Conservation (phyloP, 2,888 invertebrate genomes). For the Acanthosepion esculentum region DNA sequence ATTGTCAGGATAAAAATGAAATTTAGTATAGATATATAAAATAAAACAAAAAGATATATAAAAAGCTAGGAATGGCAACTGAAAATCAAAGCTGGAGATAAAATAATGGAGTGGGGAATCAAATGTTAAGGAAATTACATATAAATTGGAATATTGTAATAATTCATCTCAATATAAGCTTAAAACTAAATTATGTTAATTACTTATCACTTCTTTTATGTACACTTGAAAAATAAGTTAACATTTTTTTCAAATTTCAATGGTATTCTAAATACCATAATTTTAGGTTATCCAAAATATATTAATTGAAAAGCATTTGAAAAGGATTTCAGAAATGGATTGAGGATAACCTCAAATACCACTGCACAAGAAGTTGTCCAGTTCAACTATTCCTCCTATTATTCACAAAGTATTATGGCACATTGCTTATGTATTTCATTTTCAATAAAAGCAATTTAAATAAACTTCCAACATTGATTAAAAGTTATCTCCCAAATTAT, state of each 20-base stretch:
- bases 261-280: background rate
- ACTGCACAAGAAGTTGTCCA: too few relatives aligned
- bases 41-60: too few relatives aligned
- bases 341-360: too few relatives aligned
- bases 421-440: too few relatives aligned
- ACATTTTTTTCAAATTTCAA: background rate
- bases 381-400: too few relatives aligned
- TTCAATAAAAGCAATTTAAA: background rate
- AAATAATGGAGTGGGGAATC: background rate
- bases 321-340: background rate
- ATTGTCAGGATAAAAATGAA: background rate
- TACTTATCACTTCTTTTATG: background rate
- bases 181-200: background rate
- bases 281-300: background rate
- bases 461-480: background rate
- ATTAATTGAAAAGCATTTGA: background rate
- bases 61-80: too few relatives aligned
- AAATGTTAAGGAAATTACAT: background rate
- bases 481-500: background rate
- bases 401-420: too few relatives aligned
- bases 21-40: too few relatives aligned
- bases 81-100: background rate
- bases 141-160: background rate
- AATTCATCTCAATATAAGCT: background rate
- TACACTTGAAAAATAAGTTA: background rate